Conservation (phyloP, 2,113 vertebrate species). For the Chunga burmeisteri region DNA sequence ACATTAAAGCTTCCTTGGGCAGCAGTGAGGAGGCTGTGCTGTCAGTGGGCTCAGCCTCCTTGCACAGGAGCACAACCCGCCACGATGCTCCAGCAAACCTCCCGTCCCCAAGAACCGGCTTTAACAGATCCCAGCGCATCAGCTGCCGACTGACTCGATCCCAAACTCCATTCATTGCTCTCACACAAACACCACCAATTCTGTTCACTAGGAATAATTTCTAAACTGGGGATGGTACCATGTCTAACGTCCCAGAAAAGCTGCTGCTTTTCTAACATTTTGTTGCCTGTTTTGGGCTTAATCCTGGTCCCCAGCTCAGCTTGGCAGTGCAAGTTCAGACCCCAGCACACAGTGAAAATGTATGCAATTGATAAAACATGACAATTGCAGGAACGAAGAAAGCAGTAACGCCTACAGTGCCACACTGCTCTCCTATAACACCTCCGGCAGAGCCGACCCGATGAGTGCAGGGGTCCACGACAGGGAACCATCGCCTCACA, state of each 20-base stretch:
- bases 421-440: background rate
- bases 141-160: background rate
- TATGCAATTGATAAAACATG: fast-evolving
- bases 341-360: no score
- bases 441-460: fast-evolving
- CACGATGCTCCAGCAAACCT: background rate
- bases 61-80: background rate
- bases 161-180: background rate
- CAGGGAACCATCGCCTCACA: fast-evolving
- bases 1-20: background rate
- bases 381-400: background rate
- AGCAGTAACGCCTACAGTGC: background rate
- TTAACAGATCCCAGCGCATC: fast-evolving
- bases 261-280: background rate
- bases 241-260: background rate
- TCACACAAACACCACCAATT: background rate
- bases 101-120: background rate
- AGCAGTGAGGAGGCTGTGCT: background rate
- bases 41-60: background rate
- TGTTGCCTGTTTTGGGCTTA: background rate
- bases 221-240: background rate
- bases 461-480: fast-evolving
- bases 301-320: background rate
- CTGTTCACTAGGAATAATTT: no score
- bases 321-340: background rate